Conservation (phyloP, 2,888 invertebrate species). For the Drosophila cognata region DNA sequence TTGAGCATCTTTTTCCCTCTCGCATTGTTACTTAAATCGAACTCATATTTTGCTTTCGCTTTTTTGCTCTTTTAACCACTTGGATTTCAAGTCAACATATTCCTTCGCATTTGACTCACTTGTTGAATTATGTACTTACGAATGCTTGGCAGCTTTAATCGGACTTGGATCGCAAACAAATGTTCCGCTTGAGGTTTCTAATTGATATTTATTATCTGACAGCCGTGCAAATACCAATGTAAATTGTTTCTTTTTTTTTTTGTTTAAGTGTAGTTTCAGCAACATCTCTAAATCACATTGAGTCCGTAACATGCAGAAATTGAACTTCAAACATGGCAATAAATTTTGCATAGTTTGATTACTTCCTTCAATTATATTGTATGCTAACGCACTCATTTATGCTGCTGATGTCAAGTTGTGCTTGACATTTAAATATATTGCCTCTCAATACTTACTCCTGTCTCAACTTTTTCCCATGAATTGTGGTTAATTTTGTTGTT, state of each 20-base stretch:
- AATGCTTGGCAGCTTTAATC: neutral
- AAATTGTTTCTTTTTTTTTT: neutral
- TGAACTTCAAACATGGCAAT: neutral
- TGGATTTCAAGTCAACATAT: neutral
- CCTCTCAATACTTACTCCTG: neutral
- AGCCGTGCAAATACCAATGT: neutral
- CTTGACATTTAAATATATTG: neutral
- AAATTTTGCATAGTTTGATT: neutral
- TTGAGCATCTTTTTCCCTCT: neutral
- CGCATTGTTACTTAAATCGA: neutral
- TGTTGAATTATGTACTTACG: neutral
- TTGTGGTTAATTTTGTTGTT: too few species aligned
- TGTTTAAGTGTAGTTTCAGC: neutral
- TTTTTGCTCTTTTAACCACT: neutral
- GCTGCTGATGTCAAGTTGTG: neutral
- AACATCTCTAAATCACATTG: neutral
- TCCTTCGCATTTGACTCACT: neutral
- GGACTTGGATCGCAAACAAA: neutral
- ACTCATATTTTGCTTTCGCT: neutral
- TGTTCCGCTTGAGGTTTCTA: neutral
- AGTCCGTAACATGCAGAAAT: neutral
- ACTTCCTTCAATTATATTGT: neutral
- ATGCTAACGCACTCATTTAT: neutral
- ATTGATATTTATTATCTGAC: slow-evolving; percentile 3
- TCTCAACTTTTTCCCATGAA: too few species aligned